Evolutionary conservation across 2,888 invertebrate species (phyloP).

Genomic region (Aphodius granarius): DNA sequence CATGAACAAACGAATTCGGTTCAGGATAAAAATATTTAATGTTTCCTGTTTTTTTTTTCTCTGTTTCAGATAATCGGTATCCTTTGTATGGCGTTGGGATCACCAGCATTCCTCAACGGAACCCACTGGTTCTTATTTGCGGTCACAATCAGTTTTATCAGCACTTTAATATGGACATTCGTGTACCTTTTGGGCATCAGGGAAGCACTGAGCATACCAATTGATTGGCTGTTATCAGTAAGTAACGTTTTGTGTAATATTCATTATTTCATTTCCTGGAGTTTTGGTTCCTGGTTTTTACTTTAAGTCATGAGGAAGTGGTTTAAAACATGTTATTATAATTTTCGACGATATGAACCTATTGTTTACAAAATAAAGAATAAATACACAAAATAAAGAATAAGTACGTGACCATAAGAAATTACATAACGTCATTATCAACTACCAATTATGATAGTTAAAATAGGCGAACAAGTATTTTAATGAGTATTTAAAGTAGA

Average conservation of each 20-base stretch:
- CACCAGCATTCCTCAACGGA: slow-evolving; percentile 64
- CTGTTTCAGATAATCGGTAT: slow-evolving; percentile 77
- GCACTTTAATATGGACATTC: slow-evolving; percentile 78
- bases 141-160: slow-evolving; percentile 79
- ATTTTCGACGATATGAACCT: too few species aligned
- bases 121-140: slow-evolving; percentile 87
- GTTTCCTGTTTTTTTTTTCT: slow-evolving; percentile 30
- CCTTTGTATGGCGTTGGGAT: slow-evolving; percentile 80
- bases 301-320: too few species aligned
- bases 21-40: background rate
- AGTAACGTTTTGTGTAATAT: slow-evolving; percentile 47
- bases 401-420: too few species aligned
- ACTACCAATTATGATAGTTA: too few species aligned
- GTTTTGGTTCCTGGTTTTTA: too few species aligned
- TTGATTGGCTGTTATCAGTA: slow-evolving; percentile 84
- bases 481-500: too few species aligned
- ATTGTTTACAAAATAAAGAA: too few species aligned
- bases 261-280: background rate
- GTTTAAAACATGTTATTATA: too few species aligned
- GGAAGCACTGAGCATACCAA: slow-evolving; percentile 75
- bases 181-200: slow-evolving; percentile 79
- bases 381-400: too few species aligned
- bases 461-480: too few species aligned
- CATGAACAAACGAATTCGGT: background rate
- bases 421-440: too few species aligned